These are phyloP conservation scores for Lepidurus apus DNA, from an alignment of 1,140 invertebrate species.

Conservation along the genomic window DNA sequence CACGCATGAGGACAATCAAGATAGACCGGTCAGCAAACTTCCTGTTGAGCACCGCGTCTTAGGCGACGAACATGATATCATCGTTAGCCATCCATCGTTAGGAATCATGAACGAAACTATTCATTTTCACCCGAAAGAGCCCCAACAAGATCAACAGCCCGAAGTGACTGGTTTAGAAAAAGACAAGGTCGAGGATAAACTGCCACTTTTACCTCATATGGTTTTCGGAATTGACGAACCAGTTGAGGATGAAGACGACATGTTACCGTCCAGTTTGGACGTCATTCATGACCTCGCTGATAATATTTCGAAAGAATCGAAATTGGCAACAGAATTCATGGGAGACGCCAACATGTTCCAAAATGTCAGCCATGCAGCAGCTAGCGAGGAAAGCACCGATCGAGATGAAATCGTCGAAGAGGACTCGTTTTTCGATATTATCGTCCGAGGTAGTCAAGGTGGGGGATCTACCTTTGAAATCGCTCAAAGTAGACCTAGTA, in stretches of 20 bases:
- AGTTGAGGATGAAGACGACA: neutral
- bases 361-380: neutral
- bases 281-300: slow-evolving; percentile 6
- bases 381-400: neutral
- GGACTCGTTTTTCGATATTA: slow-evolving; percentile 1
- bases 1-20: slow-evolving; percentile 12
- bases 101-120: neutral
- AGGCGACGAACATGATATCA: neutral
- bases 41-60: neutral
- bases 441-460: neutral
- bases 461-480: neutral
- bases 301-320: neutral
- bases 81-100: neutral
- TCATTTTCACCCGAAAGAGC: neutral
- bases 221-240: neutral
- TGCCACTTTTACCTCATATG: neutral
- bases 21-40: slow-evolving; percentile 11
- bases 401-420: neutral
- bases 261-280: neutral
- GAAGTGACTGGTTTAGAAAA: neutral
- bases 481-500: neutral
- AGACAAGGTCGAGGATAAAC: neutral
- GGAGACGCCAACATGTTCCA: neutral
- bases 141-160: neutral
- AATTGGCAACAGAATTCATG: neutral